These are phyloP conservation scores for Drosophila picticornis DNA, from an alignment of 2,888 invertebrate species.

Conservation along the genomic window DNA sequence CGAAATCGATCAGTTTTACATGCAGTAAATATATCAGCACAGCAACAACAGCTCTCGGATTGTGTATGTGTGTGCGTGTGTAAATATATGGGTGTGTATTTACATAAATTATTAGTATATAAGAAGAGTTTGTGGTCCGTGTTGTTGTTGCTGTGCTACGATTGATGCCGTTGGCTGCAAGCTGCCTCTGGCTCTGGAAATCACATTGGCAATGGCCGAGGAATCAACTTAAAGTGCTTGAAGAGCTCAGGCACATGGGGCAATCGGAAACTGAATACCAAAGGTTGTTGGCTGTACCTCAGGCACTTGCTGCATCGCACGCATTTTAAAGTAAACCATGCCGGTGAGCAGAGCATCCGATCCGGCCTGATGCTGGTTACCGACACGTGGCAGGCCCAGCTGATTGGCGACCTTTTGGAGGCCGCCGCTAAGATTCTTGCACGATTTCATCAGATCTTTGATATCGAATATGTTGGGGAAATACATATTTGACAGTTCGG, in stretches of 20 bases:
- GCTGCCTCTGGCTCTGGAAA: background rate
- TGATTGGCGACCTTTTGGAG: slow-evolving; percentile 99
- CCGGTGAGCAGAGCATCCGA: slow-evolving; percentile 99
- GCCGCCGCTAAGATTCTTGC: slow-evolving; percentile 99
- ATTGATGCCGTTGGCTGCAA: slow-evolving; percentile 9
- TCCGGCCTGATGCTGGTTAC: slow-evolving; percentile 99
- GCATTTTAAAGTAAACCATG: slow-evolving; percentile 99
- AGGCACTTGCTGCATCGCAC: slow-evolving; percentile 89
- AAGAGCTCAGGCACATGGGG: slow-evolving; percentile 56
- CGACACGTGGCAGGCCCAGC: slow-evolving; percentile 95
- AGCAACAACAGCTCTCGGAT: slow-evolving; percentile 9
- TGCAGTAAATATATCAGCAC: slow-evolving; percentile 5
- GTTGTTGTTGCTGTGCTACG: slow-evolving; percentile 25
- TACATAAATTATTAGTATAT: background rate
- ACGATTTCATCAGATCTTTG: slow-evolving; percentile 99
- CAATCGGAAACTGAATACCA: slow-evolving; percentile 81
- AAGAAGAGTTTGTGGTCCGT: background rate
- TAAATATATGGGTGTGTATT: background rate
- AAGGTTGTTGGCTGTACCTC: slow-evolving; percentile 62
- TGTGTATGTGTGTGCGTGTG: background rate
- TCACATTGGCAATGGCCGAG: slow-evolving; percentile 1
- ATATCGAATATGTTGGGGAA: slow-evolving; percentile 99
- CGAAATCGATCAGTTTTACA: slow-evolving; percentile 18
- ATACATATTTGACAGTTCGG: slow-evolving; percentile 95
- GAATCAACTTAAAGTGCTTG: slow-evolving; percentile 58